Evolutionary conservation across 2,797 vertebrate genomes (phyloP).

Genomic region (Somateria mollissima): DNA sequence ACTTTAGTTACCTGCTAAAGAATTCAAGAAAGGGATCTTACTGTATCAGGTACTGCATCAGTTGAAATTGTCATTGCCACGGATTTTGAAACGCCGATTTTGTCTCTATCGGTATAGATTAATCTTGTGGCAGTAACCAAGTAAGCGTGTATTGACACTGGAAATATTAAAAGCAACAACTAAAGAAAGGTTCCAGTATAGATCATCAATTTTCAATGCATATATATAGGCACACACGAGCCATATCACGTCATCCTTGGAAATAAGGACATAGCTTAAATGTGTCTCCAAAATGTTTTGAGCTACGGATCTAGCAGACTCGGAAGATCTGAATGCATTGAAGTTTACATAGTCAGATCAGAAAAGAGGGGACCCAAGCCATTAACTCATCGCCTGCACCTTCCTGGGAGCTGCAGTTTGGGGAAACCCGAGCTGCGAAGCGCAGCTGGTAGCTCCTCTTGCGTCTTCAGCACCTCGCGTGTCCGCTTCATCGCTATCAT

Average conservation of each 20-base stretch:
- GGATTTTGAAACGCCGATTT: not conserved
- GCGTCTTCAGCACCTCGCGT: too few relatives aligned
- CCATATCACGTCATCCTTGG: rapidly evolving
- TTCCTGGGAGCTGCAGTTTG: not conserved
- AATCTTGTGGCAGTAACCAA: not conserved
- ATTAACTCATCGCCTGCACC: rapidly evolving
- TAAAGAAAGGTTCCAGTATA: not conserved
- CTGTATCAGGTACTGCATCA: not conserved
- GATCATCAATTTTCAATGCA: not conserved
- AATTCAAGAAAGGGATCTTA: not conserved
- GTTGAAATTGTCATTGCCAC: not conserved
- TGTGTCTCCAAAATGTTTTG: not conserved
- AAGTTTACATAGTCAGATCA: not conserved
- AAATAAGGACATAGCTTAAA: not conserved
- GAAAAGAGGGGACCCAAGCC: not conserved
- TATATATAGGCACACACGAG: not conserved
- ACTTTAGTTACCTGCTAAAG: not conserved
- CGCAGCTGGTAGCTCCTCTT: not conserved
- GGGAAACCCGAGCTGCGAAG: not conserved
- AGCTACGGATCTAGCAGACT: rapidly evolving
- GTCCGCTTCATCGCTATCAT: not conserved
- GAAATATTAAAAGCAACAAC: not conserved
- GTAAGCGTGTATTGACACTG: not conserved
- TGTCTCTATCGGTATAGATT: not conserved
- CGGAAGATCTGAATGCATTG: not conserved